phyloP scores from a whole-genome alignment of 2,113 vertebrate species.

The Gymnarchus niloticus region DNA sequence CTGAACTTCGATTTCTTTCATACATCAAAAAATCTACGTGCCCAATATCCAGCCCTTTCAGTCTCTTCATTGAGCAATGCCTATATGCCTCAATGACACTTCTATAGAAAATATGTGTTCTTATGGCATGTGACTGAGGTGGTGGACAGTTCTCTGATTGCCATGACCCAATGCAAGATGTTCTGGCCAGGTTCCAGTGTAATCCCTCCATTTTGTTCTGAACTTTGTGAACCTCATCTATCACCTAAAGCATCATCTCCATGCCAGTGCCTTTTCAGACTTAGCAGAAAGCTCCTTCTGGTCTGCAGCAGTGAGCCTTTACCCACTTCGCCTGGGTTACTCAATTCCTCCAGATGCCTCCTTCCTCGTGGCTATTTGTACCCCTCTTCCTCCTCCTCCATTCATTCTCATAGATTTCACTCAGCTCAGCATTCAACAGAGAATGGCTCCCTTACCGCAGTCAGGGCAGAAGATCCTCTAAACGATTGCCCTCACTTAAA shows the following conservation, averaged over 20 bases:
- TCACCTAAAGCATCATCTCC: neutral
- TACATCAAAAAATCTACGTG: neutral
- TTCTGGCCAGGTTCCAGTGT: neutral
- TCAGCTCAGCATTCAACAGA: neutral
- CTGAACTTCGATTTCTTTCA: neutral
- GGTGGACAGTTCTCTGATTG: neutral
- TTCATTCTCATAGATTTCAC: neutral
- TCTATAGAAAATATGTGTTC: neutral
- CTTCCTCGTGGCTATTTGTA: neutral
- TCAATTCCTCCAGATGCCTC: neutral
- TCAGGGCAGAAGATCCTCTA: neutral
- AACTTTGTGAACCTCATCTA: neutral
- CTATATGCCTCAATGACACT: neutral
- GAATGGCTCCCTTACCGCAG: neutral
- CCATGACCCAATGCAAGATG: neutral
- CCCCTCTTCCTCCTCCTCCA: neutral
- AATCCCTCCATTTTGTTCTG: constrained; percentile 5
- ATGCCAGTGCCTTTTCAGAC: neutral
- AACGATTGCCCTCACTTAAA: neutral
- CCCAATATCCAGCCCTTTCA: neutral
- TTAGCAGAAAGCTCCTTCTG: constrained; percentile 7
- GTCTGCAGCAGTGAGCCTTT: neutral
- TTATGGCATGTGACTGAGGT: too few species aligned
- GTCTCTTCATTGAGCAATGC: neutral
- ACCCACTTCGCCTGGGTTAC: neutral